Evolutionary conservation across 2,797 vertebrate species (phyloP).

Genomic region (Trichosurus vulpecula): DNA sequence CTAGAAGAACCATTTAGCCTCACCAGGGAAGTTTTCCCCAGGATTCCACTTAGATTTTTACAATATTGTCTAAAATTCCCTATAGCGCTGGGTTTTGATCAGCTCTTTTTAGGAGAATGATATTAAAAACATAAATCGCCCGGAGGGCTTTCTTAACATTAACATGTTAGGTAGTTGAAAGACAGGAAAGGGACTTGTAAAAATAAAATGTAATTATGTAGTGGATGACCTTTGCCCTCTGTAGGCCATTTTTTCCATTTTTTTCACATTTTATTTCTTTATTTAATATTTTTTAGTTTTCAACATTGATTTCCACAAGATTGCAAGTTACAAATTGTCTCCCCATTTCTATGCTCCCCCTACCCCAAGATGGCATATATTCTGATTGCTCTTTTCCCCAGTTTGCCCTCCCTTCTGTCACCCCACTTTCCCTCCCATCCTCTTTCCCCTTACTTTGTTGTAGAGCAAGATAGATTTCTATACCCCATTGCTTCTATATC

Average conservation of each 20-base stretch:
- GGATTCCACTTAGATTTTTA: constrained; percentile 15
- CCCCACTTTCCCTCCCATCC: too few species aligned
- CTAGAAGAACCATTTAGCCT: neutral
- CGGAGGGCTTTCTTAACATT: constrained; percentile 58
- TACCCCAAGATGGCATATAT: too few species aligned
- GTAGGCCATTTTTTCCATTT: neutral
- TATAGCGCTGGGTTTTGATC: constrained; percentile 34
- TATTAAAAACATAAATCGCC: constrained; percentile 68
- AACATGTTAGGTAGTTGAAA: constrained; percentile 13
- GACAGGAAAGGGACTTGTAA: constrained; percentile 46
- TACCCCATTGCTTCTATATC: too few species aligned
- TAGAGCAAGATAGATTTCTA: too few species aligned
- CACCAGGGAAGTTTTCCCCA: neutral
- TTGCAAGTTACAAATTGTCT: too few species aligned
- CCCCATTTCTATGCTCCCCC: too few species aligned
- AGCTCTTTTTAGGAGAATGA: constrained; percentile 44
- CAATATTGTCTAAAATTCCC: constrained; percentile 42
- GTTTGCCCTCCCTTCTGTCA: too few species aligned
- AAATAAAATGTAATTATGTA: constrained; percentile 64
- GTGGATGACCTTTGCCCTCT: constrained; percentile 42
- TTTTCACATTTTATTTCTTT: too few species aligned
- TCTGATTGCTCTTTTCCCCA: too few species aligned
- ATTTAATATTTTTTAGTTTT: too few species aligned
- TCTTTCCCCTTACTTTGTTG: too few species aligned
- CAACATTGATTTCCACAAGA: too few species aligned